Evolutionary conservation across 2,113 vertebrate genomes (phyloP).

Genomic region (Protomyctophum bolini): DNA sequence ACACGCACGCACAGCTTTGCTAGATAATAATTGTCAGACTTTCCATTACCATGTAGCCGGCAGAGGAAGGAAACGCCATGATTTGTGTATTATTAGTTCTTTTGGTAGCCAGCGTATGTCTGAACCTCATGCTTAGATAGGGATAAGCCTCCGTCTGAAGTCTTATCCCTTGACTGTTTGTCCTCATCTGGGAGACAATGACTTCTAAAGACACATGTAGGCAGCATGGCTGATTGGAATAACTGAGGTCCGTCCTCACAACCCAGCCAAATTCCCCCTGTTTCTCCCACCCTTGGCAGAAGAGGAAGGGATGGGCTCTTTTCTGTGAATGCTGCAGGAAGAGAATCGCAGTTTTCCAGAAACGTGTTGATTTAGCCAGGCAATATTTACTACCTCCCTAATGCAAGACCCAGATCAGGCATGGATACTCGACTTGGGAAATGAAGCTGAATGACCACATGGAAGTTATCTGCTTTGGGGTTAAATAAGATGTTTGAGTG

Average conservation of each 20-base stretch:
- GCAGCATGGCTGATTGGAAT: conserved; percentile 48
- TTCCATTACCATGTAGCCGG: conserved; percentile 17
- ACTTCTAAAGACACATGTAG: conserved; percentile 52
- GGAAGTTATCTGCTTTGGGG: conserved; percentile 19
- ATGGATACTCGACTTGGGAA: neutral
- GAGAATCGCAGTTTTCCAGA: conserved; percentile 42
- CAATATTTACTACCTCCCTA: conserved; percentile 8
- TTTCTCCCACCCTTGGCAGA: conserved; percentile 45
- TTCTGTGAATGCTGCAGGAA: conserved; percentile 60
- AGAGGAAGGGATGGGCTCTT: conserved; percentile 63
- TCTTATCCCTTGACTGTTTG: conserved; percentile 49
- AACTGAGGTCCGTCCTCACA: conserved; percentile 42
- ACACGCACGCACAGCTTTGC: neutral
- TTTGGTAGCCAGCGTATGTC: conserved; percentile 33
- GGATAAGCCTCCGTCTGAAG: conserved; percentile 53
- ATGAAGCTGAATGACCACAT: conserved; percentile 4
- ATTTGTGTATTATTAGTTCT: conserved; percentile 38
- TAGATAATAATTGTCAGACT: conserved; percentile 14
- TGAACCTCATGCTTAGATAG: conserved; percentile 40
- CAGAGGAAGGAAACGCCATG: conserved; percentile 19
- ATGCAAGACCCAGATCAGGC: neutral
- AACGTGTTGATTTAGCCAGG: conserved; percentile 26
- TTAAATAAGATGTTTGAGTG: conserved; percentile 22
- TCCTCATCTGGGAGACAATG: conserved; percentile 36
- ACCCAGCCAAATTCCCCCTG: conserved; percentile 30